These are phyloP conservation scores for Myanophis thanlyinensis DNA, from an alignment of 2,113 vertebrate genomes.

Conservation along the genomic window DNA sequence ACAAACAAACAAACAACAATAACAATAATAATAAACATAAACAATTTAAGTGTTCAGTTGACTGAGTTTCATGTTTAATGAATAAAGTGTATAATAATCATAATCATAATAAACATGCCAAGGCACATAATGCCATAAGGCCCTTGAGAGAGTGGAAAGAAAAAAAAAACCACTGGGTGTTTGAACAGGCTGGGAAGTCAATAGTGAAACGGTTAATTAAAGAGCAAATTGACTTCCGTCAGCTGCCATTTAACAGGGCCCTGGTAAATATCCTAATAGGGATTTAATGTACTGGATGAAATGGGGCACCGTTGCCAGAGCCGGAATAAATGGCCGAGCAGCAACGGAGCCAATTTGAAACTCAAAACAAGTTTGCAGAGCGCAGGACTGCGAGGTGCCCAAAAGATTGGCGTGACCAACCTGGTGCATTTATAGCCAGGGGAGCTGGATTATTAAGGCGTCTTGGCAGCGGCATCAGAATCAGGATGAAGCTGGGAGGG, in stretches of 20 bases:
- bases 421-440: slow-evolving; percentile 25
- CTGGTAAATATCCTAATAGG: slow-evolving; percentile 66
- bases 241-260: slow-evolving; percentile 46
- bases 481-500: too few relatives aligned
- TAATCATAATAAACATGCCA: too few relatives aligned
- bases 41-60: too few relatives aligned
- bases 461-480: slow-evolving; percentile 11
- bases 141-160: slow-evolving; percentile 63
- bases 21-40: too few relatives aligned
- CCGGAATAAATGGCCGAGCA: slow-evolving; percentile 63
- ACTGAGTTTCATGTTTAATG: too few relatives aligned
- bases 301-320: slow-evolving; percentile 34
- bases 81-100: too few relatives aligned
- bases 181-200: slow-evolving; percentile 70
- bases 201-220: slow-evolving; percentile 80
- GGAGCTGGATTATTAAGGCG: slow-evolving; percentile 46
- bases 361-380: slow-evolving; percentile 68
- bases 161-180: slow-evolving; percentile 60
- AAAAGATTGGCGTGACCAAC: not conserved
- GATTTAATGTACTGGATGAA: slow-evolving; percentile 64
- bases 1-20: too few relatives aligned
- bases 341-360: slow-evolving; percentile 63
- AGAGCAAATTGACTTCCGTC: slow-evolving; percentile 73
- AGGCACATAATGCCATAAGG: slow-evolving; percentile 57
- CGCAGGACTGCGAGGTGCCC: not conserved